Percentiles rank a stretch among this genome's conserved stretches.
Evolutionary conservation across 2,797 vertebrate genomes (phyloP).

Genomic region (Lateolabrax maculatus): DNA sequence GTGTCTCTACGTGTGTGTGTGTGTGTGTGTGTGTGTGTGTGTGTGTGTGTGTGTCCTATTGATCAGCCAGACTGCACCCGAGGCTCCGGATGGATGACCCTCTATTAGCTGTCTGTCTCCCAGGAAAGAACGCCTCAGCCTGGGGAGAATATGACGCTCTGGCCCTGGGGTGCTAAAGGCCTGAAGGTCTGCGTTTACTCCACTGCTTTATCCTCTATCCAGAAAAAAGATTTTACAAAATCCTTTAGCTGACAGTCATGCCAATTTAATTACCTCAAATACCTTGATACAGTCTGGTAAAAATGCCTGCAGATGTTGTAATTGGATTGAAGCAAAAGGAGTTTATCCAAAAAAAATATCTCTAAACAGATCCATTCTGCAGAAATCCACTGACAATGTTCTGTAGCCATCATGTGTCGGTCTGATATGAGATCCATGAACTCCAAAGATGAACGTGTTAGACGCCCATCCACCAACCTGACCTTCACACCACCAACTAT

Average conservation of each 20-base stretch:
- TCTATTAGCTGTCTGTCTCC: constrained; percentile 52
- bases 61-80: constrained; percentile 51
- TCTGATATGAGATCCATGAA: neutral
- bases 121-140: constrained; percentile 50
- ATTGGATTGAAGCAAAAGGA: neutral
- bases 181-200: constrained; percentile 39
- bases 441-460: neutral
- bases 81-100: constrained; percentile 49
- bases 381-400: neutral
- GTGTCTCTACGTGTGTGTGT: constrained; percentile 3
- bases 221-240: constrained; percentile 33
- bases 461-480: neutral
- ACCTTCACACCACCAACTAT: constrained; percentile 22
- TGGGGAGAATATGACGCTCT: constrained; percentile 34
- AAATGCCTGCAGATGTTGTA: neutral
- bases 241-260: constrained; percentile 5
- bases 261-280: constrained; percentile 33
- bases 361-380: neutral
- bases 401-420: neutral
- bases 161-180: constrained; percentile 34
- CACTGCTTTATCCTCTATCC: neutral
- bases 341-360: neutral
- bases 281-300: neutral
- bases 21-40: constrained; percentile 8
- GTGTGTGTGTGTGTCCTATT: constrained; percentile 24